phyloP scores from a whole-genome alignment of 2,113 vertebrate species.

The Scalopus aquaticus region DNA sequence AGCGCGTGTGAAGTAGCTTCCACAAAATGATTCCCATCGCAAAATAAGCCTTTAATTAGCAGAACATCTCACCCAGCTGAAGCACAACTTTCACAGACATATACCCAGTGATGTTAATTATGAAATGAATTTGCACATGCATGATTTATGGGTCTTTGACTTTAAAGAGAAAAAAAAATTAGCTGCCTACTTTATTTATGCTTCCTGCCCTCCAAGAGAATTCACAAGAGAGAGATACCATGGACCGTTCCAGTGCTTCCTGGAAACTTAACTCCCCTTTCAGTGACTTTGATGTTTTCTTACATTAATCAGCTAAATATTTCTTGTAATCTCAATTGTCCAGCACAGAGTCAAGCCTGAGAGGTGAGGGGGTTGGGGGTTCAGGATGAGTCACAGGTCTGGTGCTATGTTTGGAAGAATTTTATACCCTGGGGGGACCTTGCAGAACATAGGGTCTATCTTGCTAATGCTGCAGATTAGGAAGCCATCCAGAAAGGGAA shows the following conservation, averaged over 20 bases:
- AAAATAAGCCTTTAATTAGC: slow-evolving; percentile 84
- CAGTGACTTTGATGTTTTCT: slow-evolving; percentile 75
- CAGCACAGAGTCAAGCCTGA: neutral
- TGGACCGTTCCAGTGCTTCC: slow-evolving; percentile 71
- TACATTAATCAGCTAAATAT: slow-evolving; percentile 66
- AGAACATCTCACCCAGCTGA: slow-evolving; percentile 74
- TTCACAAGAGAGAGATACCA: slow-evolving; percentile 85
- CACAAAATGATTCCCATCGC: slow-evolving; percentile 79
- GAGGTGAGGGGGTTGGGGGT: neutral
- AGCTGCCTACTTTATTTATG: slow-evolving; percentile 76
- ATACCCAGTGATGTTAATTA: slow-evolving; percentile 87
- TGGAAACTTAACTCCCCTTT: slow-evolving; percentile 63
- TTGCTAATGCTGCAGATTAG: neutral
- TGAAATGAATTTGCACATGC: slow-evolving; percentile 83
- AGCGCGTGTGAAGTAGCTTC: slow-evolving; percentile 58
- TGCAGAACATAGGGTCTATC: neutral
- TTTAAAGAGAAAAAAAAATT: slow-evolving; percentile 67
- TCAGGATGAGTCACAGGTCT: neutral
- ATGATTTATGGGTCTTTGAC: slow-evolving; percentile 85
- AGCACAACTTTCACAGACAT: slow-evolving; percentile 87
- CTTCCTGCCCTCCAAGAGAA: slow-evolving; percentile 66
- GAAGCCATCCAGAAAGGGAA: neutral
- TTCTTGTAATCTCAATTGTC: slow-evolving; percentile 60
- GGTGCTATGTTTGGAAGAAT: neutral
- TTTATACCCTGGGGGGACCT: neutral